Evolutionary conservation across 2,888 invertebrate genomes (phyloP), one percentile per base, ranked within the genome.

Genomic region (Drosophila histrio): DNA sequence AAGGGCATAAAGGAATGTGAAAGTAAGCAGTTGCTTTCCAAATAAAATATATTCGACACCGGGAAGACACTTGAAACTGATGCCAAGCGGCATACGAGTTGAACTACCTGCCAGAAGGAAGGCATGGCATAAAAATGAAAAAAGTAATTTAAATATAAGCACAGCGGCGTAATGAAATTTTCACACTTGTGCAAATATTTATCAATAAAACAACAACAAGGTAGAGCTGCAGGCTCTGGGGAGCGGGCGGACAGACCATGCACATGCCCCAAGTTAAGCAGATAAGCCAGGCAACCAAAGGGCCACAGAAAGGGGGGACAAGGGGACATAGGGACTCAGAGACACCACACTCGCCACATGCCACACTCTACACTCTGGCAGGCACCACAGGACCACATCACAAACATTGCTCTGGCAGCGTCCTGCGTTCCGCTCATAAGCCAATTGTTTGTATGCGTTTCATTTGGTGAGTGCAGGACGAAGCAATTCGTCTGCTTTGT

Each of bases 161-260:
- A 88, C 73, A 79, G 79, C 65, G 76, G 79, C 80, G 89, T 88
- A 88, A 88, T 88, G 89, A 88, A 88, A 88, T 88, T 85, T 89
- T 89, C 88, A 83, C 87, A 89, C 89, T 87, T 88, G 88, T 79
- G 89, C 87, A 89, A 89, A 89, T 88, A 89, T 89, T 86, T 89
- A 82, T 79, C 86, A 86, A 87, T 87, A 89, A 79, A 75, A 85
- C 68, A 77, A 74, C 53, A 66, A 74, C 49, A 56, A 50, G 47
- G 59, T 64, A 44, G 47, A 36, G 58, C 22, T 22, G 13, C n/a
- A 24, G 32, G 53, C 61, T 39, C 62, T 57, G 22, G 64, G 58
- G 69, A 66, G 26, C 11, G 17, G 19, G 9, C 19, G 38, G 8
- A 28, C 41, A 59, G 58, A 60, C 53, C 63, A 64, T 72, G 79